These are phyloP conservation scores for Ylistrum balloti DNA, from an alignment of 1,140 invertebrate genomes.

Conservation along the genomic window DNA sequence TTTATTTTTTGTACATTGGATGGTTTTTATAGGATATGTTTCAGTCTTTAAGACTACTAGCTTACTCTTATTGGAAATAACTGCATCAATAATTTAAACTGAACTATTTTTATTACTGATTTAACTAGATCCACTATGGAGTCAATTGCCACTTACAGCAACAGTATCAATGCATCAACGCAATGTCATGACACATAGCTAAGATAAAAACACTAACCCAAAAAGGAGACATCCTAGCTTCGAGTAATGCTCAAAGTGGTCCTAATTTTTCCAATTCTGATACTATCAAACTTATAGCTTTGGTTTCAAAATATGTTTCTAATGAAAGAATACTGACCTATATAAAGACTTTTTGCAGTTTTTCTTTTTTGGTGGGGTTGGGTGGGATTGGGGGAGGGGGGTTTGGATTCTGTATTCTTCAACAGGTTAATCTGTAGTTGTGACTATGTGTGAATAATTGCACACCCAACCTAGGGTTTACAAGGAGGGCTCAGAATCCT, in stretches of 20 bases:
- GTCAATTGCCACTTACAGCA: neutral
- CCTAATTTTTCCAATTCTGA: neutral
- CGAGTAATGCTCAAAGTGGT: neutral
- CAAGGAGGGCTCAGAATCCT: neutral
- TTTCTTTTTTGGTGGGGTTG: too few species aligned
- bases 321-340: neutral
- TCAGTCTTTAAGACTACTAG: neutral
- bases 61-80: neutral
- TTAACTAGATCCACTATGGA: slow-evolving; percentile 24
- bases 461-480: neutral
- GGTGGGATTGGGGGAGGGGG: too few species aligned
- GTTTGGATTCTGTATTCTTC: too few species aligned
- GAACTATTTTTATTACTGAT: neutral
- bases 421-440: neutral
- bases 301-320: neutral
- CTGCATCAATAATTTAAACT: neutral
- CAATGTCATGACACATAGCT: neutral
- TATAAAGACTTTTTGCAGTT: neutral
- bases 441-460: neutral
- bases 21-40: neutral
- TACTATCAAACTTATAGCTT: neutral
- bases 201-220: neutral
- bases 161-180: neutral
- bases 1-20: neutral
- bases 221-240: neutral